Percentiles rank a stretch among this genome's conserved stretches.
Evolutionary conservation across 2,113 vertebrate genomes (phyloP).

Genomic region (Haemorhous mexicanus): DNA sequence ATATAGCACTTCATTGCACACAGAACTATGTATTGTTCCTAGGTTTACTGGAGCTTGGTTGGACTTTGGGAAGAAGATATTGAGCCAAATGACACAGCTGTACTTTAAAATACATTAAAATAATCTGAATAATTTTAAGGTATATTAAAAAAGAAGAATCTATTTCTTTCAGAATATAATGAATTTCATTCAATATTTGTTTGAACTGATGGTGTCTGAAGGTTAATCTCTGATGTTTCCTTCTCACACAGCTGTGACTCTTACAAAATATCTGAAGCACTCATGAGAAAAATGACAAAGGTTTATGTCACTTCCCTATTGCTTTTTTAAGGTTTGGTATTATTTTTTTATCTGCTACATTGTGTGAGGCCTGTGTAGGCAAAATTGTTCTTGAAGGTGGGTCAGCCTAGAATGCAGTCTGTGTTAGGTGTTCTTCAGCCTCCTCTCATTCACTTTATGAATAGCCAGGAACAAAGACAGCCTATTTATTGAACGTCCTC

Average conservation of each 20-base stretch:
- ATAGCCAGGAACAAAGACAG: background rate
- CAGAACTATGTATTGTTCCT: background rate
- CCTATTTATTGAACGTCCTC: background rate
- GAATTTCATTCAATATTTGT: background rate
- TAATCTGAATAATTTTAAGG: background rate
- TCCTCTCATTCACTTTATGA: background rate
- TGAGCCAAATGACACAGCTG: background rate
- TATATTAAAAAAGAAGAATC: background rate
- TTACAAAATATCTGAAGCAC: background rate
- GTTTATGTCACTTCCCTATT: background rate
- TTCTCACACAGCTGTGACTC: background rate
- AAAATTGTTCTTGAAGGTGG: background rate
- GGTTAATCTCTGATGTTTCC: background rate
- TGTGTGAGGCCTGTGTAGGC: background rate
- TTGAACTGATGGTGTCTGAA: background rate
- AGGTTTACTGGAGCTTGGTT: background rate
- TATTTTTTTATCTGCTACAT: background rate
- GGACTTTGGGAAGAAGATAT: background rate
- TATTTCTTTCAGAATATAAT: background rate
- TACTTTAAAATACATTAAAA: background rate
- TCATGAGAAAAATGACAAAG: background rate
- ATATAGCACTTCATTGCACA: background rate
- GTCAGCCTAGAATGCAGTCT: background rate
- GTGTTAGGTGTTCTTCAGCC: background rate
- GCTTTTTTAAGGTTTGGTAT: background rate